A percentile compares a stretch with the other conserved stretches of the same genome.
These are phyloP conservation scores for Chymomyza amoena DNA, from an alignment of 2,888 invertebrate species.

Conservation along the genomic window DNA sequence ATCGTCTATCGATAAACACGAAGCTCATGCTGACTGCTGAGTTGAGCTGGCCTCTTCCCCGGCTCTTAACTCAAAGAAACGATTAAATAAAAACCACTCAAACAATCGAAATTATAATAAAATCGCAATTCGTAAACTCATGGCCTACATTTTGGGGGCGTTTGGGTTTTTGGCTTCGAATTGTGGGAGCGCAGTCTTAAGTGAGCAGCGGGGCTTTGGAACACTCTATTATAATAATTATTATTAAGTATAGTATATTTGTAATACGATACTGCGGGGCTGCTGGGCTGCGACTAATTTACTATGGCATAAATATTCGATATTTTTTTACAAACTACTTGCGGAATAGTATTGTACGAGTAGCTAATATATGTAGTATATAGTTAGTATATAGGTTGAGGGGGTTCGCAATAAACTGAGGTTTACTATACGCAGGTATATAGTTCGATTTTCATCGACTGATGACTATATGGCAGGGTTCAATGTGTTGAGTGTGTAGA, in stretches of 20 bases:
- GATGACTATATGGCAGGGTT: neutral
- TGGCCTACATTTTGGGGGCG: slow-evolving; percentile 43
- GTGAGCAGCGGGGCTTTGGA: slow-evolving; percentile 53
- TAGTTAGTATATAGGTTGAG: slow-evolving; percentile 32
- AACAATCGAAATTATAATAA: neutral
- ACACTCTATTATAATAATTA: neutral
- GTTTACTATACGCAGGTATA: slow-evolving; percentile 32
- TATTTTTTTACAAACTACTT: neutral
- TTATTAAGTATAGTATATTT: neutral
- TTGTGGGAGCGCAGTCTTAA: slow-evolving; percentile 33
- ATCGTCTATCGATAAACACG: neutral
- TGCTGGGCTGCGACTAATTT: slow-evolving; percentile 44
- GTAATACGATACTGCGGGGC: neutral
- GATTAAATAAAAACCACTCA: neutral
- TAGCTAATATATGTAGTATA: slow-evolving; percentile 25
- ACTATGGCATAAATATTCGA: slow-evolving; percentile 34
- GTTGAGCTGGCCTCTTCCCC: neutral
- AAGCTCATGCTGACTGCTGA: neutral
- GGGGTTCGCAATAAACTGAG: slow-evolving; percentile 31
- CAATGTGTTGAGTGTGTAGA: neutral
- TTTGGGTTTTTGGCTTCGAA: slow-evolving; percentile 5
- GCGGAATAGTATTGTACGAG: slow-evolving; percentile 14
- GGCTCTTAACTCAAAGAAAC: neutral
- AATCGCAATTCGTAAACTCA: slow-evolving; percentile 14
- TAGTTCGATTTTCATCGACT: slow-evolving; percentile 6